These are phyloP conservation scores for Rallus limicola DNA, from an alignment of 2,113 vertebrate species.

Conservation along the genomic window DNA sequence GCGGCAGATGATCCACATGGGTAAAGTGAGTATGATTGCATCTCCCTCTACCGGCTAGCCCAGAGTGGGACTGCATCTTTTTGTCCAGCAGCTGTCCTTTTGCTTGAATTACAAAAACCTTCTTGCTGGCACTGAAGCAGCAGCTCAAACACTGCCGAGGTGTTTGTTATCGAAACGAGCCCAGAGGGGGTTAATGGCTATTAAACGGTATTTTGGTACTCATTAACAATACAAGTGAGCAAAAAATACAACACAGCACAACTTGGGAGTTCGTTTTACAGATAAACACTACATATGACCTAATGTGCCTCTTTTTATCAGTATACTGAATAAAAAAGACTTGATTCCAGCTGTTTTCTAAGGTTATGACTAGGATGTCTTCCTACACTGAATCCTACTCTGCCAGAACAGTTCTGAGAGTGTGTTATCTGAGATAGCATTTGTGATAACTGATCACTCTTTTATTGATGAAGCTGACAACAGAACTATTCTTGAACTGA, in stretches of 20 bases:
- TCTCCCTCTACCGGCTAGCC: constrained; percentile 54
- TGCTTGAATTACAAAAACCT: background rate
- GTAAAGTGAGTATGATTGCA: background rate
- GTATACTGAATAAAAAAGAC: background rate
- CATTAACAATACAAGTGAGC: background rate
- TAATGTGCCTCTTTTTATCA: background rate
- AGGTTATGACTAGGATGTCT: rapidly evolving
- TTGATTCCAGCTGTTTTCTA: background rate
- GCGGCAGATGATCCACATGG: background rate
- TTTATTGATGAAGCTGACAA: background rate
- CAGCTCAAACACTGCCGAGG: background rate
- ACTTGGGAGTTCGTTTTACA: background rate
- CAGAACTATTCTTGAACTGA: background rate
- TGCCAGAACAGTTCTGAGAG: background rate
- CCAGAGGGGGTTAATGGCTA: background rate
- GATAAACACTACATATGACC: background rate
- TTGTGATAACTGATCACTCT: background rate
- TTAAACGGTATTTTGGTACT: background rate
- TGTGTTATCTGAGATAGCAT: rapidly evolving
- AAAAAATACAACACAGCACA: background rate
- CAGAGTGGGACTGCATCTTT: background rate
- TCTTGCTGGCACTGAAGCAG: background rate
- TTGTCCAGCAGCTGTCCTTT: background rate
- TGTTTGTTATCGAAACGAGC: background rate
- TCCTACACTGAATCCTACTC: background rate